Evolutionary conservation across 1,140 invertebrate species (phyloP).

Genomic region (Drosophila albomicans): DNA sequence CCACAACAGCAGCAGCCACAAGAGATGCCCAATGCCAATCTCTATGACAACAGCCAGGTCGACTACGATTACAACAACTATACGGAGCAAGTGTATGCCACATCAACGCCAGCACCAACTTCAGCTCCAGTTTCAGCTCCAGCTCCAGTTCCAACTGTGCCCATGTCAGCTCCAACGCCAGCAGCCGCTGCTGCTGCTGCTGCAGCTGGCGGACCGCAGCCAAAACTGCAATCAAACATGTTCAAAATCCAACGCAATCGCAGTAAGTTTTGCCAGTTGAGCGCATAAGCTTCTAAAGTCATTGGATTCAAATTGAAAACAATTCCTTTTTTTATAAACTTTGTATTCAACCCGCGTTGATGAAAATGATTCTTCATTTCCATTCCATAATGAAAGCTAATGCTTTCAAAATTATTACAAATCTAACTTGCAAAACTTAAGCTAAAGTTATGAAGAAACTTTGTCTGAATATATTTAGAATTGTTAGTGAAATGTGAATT

Average conservation of each 20-base stretch:
- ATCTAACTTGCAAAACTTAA: no score
- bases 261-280: constrained; percentile 86
- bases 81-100: constrained; percentile 20
- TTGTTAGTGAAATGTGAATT: no score
- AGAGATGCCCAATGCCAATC: constrained; percentile 34
- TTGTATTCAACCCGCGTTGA: no score
- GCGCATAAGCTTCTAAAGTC: no score
- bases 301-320: no score
- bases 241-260: constrained; percentile 91
- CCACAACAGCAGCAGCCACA: constrained; percentile 10
- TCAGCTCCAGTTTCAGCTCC: constrained; percentile 34
- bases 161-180: constrained; percentile 61
- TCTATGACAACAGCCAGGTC: constrained; percentile 35
- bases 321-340: no score
- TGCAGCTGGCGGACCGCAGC: constrained; percentile 80
- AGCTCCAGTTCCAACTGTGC: constrained; percentile 48
- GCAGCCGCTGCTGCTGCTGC: constrained; percentile 19
- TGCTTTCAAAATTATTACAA: no score
- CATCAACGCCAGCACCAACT: constrained; percentile 34
- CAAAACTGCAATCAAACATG: constrained; percentile 88
- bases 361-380: no score
- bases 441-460: no score
- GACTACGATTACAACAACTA: constrained; percentile 43
- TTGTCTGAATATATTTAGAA: no score
- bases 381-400: no score